Conservation (phyloP, 2,113 vertebrate genomes). For the Myotis davidii region DNA sequence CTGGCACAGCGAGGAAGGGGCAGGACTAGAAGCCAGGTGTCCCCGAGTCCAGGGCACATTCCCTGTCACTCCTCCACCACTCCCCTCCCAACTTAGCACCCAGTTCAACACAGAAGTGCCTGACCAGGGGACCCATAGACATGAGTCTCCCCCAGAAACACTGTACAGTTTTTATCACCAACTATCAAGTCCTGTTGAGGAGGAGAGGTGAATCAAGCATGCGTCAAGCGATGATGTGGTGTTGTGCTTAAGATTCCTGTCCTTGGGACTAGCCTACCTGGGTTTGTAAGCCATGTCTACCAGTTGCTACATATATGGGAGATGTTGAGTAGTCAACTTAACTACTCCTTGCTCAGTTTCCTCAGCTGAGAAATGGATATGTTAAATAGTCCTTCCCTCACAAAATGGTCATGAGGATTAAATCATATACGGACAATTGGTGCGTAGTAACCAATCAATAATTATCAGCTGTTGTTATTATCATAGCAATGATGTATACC, state of each 20-base stretch:
- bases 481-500: neutral
- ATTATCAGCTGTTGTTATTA: neutral
- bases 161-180: neutral
- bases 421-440: neutral
- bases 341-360: neutral
- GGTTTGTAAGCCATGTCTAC: neutral
- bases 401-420: neutral
- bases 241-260: fast-evolving
- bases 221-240: too few relatives aligned
- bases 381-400: neutral
- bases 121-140: neutral
- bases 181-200: neutral
- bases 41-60: neutral
- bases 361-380: neutral
- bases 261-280: neutral
- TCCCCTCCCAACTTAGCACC: neutral
- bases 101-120: neutral
- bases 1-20: fast-evolving
- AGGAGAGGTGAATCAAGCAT: neutral
- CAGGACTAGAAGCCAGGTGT: neutral
- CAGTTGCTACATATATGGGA: neutral
- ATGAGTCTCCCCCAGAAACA: neutral
- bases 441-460: neutral
- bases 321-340: neutral
- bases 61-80: too few relatives aligned